Evolutionary conservation across 1,140 invertebrate species (phyloP), one percentile per base, ranked within the genome.

Genomic region (Ceratina australensis): DNA sequence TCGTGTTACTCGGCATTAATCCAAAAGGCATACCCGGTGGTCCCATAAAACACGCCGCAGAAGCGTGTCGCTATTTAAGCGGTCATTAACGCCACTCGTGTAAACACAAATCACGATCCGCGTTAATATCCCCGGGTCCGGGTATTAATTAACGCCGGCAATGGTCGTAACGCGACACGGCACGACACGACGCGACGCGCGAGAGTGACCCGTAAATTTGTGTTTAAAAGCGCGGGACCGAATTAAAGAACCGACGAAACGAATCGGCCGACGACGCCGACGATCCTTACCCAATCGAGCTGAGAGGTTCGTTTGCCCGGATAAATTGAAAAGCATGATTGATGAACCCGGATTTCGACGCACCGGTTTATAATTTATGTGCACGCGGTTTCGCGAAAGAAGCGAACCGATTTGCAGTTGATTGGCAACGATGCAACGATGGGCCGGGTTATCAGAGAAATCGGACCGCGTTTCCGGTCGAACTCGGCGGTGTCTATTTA

Each of bases 31-130:
- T 28, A 49, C 13, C 13, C 49, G 22, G 60, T 59, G 61, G 72
- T 59, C 10, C 18, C 56, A 10, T 52, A 52, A 69, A 76, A 60
- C 20, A 20, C 12, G 0, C 20, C 26, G 42, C 10, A 16, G 3
- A 15, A 67, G 10, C 65, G 65, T 60, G 57, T 42, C 56, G 65
- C 67, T 52, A 63, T 77, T 77, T 71, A 77, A 71, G 7, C 74
- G 74, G 68, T 54, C 67, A 28, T 77, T 77, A 77, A 71, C 74
- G 66, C 74, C 54, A 63, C 52, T 71, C 47, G 66, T 71, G 74
- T 77, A 71, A 77, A 77, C 57, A 77, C 74, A 63, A 77, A 71
- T 77, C 74, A 77, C 49, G 74, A 71, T 54, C 18, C 74, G 57
- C 57, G 47, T 63, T 77, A 77, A 77, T 77, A 77, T 61, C 74